Evolutionary conservation across 2,113 vertebrate species (phyloP), one percentile per base, ranked within the genome.

Genomic region (Ameiurus melas): DNA sequence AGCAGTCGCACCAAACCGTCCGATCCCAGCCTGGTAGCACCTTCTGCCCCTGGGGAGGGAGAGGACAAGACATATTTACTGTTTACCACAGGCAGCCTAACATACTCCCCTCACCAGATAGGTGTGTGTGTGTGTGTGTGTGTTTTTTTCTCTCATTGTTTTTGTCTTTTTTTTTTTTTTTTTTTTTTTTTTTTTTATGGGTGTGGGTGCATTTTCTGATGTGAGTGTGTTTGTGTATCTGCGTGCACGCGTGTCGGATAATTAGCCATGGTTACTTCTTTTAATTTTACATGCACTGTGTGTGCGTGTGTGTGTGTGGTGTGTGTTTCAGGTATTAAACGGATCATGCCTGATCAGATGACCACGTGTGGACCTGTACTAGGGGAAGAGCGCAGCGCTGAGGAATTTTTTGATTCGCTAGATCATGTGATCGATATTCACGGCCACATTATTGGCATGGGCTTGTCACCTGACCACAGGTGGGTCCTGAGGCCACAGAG

Each of bases 401-500:
- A 98, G 0, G 97, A 97, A 92, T 99, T 99, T 93, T 99, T 99
- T 3, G 98, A 99, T 30, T 97, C 98, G 0, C 92, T 99, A 86
- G 98, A 99, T 93, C 97, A 99, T 0, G 97, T 99, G 88, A 99
- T 99, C 0, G 98, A 99, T 80, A 97, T 99, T 91, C 98, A 98
- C 0, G 98, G 98, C 2, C 98, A 99, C 92, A 98, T 99, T 91
- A 97, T 99, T 0, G 98, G 98, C 87, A 99, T 99, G 98, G 98
- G 98, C 36, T 96, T 99, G 85, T 99, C 98, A 62, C 98, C 98
- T 0, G 98, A 99, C 94, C 97, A 99, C 94, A 97, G 98, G 98
- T 97, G 82, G 90, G 93, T 57, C 39, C 33, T 77, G 22, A 47
- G 57, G 57, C n/a, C 17, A 27, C 57, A 82, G 17, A 30, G 6